These are phyloP conservation scores for Baccha elongata DNA, from an alignment of 2,888 invertebrate genomes.

Conservation along the genomic window DNA sequence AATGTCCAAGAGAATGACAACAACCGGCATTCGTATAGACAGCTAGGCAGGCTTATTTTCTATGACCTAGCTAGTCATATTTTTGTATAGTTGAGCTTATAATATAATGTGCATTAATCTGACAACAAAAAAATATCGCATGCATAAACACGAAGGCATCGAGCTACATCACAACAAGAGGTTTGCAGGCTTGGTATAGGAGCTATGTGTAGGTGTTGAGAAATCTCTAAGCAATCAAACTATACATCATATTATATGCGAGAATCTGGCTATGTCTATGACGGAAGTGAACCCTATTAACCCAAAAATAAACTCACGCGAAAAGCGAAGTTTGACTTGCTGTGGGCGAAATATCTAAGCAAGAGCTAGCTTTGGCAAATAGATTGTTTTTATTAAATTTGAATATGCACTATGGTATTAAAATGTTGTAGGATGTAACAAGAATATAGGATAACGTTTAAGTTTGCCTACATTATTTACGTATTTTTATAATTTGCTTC, in stretches of 20 bases:
- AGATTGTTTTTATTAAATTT: slow-evolving; percentile 1
- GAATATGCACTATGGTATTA: neutral
- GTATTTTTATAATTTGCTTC: too few relatives aligned
- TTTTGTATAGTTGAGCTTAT: neutral
- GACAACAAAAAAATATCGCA: slow-evolving; percentile 6
- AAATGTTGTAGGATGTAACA: slow-evolving; percentile 2
- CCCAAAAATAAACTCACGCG: slow-evolving; percentile 24
- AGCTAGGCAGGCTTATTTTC: slow-evolving; percentile 32
- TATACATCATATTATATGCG: slow-evolving; percentile 61
- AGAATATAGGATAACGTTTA: too few relatives aligned
- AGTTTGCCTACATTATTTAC: too few relatives aligned
- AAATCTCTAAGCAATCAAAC: slow-evolving; percentile 64
- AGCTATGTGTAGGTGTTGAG: slow-evolving; percentile 71
- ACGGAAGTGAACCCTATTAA: slow-evolving; percentile 72
- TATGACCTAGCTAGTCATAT: slow-evolving; percentile 3
- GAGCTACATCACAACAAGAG: slow-evolving; percentile 20
- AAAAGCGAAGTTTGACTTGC: slow-evolving; percentile 27
- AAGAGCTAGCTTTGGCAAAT: neutral
- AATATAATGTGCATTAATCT: slow-evolving; percentile 60
- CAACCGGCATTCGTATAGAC: slow-evolving; percentile 42
- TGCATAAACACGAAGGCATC: slow-evolving; percentile 57
- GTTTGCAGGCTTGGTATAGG: slow-evolving; percentile 28
- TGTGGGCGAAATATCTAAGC: slow-evolving; percentile 52
- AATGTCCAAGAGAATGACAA: slow-evolving; percentile 66
- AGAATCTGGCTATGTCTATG: slow-evolving; percentile 48